phyloP scores from a whole-genome alignment of 2,888 invertebrate genomes.

The Ptilodon capucinus region DNA sequence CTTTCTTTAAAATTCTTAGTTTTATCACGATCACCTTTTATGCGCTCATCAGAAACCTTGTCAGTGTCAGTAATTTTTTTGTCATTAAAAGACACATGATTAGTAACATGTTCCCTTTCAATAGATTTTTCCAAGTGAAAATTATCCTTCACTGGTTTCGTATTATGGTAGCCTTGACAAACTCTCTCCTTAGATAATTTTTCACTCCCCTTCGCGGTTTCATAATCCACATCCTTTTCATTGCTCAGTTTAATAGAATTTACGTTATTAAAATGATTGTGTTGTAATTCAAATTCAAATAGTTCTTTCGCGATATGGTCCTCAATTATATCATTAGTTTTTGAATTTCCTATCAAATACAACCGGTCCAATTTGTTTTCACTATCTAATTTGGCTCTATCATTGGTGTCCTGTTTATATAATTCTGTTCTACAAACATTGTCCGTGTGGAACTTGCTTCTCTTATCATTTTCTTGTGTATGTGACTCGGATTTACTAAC shows the following conservation, averaged over 20 bases:
- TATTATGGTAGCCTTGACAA: constrained; percentile 47
- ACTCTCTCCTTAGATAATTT: constrained; percentile 55
- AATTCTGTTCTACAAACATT: constrained; percentile 43
- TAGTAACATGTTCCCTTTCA: constrained; percentile 59
- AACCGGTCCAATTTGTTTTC: constrained; percentile 32
- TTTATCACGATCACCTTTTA: constrained; percentile 69
- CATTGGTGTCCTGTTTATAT: constrained; percentile 44
- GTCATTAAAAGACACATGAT: constrained; percentile 15
- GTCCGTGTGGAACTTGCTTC: constrained; percentile 45
- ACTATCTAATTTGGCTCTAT: constrained; percentile 40
- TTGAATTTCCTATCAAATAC: constrained; percentile 17
- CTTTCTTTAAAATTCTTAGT: constrained; percentile 58
- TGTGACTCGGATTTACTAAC: too few relatives aligned
- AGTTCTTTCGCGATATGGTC: constrained; percentile 56
- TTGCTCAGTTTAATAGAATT: constrained; percentile 50
- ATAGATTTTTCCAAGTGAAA: constrained; percentile 65
- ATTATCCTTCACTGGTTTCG: constrained; percentile 70
- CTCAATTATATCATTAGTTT: constrained; percentile 40
- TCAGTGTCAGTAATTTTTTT: constrained; percentile 57
- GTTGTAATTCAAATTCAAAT: constrained; percentile 47
- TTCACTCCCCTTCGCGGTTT: constrained; percentile 44
- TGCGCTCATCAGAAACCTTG: constrained; percentile 65
- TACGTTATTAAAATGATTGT: constrained; percentile 49
- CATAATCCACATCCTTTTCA: constrained; percentile 45
- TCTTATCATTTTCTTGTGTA: too few relatives aligned